phyloP scores from a whole-genome alignment of 2,113 vertebrate species.

The Anolis carolinensis region DNA sequence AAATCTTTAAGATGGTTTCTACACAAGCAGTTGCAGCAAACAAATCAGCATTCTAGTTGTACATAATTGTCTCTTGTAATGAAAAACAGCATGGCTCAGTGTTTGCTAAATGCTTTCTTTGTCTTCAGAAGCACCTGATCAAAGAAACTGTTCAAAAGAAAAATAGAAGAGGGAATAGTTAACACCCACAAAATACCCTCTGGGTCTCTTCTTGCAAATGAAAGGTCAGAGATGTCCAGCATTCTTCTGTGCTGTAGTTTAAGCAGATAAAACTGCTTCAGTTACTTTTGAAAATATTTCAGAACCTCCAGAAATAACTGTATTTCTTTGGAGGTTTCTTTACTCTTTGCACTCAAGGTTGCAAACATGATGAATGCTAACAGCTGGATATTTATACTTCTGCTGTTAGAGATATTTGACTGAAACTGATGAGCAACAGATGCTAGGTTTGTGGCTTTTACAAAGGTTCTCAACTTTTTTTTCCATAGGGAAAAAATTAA shows the following conservation, averaged over 20 bases:
- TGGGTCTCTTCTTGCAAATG: conserved; percentile 13
- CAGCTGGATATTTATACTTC: conserved; percentile 26
- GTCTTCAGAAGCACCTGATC: conserved; percentile 36
- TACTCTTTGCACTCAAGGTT: conserved; percentile 26
- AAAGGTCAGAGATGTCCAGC: conserved; percentile 11
- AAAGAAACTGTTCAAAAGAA: not conserved
- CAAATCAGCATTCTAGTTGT: conserved; percentile 23
- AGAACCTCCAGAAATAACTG: conserved; percentile 24
- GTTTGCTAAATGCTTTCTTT: conserved; percentile 39
- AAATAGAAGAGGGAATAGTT: conserved; percentile 27
- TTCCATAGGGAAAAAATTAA: conserved; percentile 26
- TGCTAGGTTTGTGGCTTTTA: conserved; percentile 31
- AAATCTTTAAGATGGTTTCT: conserved; percentile 28
- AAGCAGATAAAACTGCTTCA: not conserved
- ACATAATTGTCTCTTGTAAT: conserved; percentile 40
- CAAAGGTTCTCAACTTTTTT: conserved; percentile 36
- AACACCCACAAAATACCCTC: conserved; percentile 7
- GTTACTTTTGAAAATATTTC: conserved; percentile 33
- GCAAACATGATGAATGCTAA: conserved; percentile 28
- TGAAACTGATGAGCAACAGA: conserved; percentile 56
- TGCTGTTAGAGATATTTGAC: conserved; percentile 25
- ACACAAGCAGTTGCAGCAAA: conserved; percentile 32
- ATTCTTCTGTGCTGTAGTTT: conserved; percentile 1
- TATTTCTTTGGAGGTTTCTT: conserved; percentile 41
- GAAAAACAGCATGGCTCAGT: conserved; percentile 23